These are phyloP conservation scores for Mesorhabditis belari DNA, from an alignment of 2,888 invertebrate species.

Conservation along the genomic window DNA sequence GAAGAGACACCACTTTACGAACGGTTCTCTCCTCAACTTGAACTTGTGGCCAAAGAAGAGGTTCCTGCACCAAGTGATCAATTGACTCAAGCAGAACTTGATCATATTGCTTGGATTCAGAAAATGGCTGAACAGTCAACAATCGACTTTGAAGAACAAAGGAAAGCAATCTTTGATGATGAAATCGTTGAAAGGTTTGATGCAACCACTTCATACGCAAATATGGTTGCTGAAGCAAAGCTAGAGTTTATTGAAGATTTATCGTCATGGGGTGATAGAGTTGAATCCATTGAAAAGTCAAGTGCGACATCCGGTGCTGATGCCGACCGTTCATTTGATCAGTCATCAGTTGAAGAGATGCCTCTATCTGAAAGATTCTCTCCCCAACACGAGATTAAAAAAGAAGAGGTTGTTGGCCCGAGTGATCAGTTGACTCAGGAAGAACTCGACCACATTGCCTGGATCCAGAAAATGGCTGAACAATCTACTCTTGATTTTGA, in stretches of 20 bases:
- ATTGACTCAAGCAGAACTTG: conserved; percentile 17
- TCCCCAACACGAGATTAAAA: background rate
- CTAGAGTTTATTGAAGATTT: conserved; percentile 1
- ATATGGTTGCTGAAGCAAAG: conserved; percentile 1
- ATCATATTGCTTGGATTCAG: conserved; percentile 22
- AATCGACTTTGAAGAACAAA: conserved; percentile 3
- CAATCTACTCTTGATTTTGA: conserved; percentile 8
- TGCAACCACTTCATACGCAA: conserved; percentile 17
- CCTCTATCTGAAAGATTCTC: background rate
- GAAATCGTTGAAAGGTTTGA: background rate
- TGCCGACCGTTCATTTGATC: conserved; percentile 1
- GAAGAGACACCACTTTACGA: conserved; percentile 1
- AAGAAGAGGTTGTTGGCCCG: too few species aligned
- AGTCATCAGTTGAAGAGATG: background rate
- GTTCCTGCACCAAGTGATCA: conserved; percentile 1
- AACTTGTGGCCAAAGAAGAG: conserved; percentile 1
- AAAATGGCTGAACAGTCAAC: conserved; percentile 16
- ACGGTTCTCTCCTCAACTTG: background rate
- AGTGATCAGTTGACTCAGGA: conserved; percentile 18
- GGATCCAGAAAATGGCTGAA: conserved; percentile 20
- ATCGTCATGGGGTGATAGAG: background rate
- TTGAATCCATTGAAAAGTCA: background rate
- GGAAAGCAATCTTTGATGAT: background rate
- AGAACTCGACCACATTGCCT: conserved; percentile 22
- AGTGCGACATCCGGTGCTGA: conserved; percentile 4